These are phyloP conservation scores for Lasiommata megera DNA, from an alignment of 2,888 invertebrate genomes.

Conservation along the genomic window DNA sequence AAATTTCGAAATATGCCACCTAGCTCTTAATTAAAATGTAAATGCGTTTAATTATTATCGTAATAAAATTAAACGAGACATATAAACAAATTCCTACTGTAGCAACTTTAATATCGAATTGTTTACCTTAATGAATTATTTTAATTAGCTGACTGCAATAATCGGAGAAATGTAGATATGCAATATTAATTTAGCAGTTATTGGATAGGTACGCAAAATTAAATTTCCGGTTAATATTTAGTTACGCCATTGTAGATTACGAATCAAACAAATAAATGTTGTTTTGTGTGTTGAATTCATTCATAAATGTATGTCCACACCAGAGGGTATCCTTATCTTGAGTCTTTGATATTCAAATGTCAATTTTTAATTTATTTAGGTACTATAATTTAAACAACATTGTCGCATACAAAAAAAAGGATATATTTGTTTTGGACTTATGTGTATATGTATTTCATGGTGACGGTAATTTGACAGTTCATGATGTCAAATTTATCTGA, in stretches of 20 bases:
- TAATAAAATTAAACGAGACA: constrained; percentile 10
- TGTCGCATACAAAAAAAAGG: too few relatives aligned
- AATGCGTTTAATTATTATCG: constrained; percentile 1
- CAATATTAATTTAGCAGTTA: constrained; percentile 25
- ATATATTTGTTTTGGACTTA: too few relatives aligned
- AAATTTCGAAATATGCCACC: neutral
- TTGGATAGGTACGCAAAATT: constrained; percentile 26
- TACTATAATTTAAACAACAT: too few relatives aligned
- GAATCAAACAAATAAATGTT: constrained; percentile 5
- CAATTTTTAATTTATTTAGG: too few relatives aligned
- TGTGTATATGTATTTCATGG: too few relatives aligned
- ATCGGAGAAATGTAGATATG: constrained; percentile 24
- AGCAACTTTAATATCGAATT: constrained; percentile 14
- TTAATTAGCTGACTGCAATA: constrained; percentile 25
- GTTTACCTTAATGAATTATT: constrained; percentile 18
- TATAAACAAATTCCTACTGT: constrained; percentile 13
- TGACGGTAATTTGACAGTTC: too few relatives aligned
- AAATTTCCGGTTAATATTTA: constrained; percentile 24
- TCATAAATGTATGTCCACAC: neutral
- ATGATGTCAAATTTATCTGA: too few relatives aligned
- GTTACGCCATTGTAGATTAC: constrained; percentile 6
- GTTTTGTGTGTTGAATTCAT: neutral
- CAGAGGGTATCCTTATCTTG: too few relatives aligned
- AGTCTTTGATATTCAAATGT: too few relatives aligned
- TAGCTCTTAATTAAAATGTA: constrained; percentile 12